These are phyloP conservation scores for Sarcophaga carnaria DNA, from an alignment of 2,888 invertebrate genomes.

Conservation along the genomic window DNA sequence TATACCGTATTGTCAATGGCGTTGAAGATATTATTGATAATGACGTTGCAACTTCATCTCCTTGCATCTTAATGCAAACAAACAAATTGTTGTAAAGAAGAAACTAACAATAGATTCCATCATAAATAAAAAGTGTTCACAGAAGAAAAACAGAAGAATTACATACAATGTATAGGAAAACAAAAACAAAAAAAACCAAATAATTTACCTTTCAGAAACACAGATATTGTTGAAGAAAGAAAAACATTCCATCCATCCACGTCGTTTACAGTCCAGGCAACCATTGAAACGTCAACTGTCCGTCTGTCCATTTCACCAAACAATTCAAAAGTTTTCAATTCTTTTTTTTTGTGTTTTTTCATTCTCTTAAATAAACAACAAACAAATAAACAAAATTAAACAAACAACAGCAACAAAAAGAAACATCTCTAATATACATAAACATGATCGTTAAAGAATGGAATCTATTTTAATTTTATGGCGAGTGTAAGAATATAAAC, in stretches of 20 bases:
- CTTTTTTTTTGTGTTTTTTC: neutral
- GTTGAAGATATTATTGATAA: slow-evolving; percentile 1
- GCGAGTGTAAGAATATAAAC: too few relatives aligned
- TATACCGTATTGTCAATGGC: neutral
- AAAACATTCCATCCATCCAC: slow-evolving; percentile 35
- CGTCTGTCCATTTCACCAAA: neutral
- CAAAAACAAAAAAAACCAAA: neutral
- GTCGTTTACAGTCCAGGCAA: neutral
- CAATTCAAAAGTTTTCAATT: slow-evolving; percentile 27
- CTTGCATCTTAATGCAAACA: neutral
- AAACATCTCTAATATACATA: slow-evolving; percentile 29
- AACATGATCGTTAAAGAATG: slow-evolving; percentile 29
- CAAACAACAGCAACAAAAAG: slow-evolving; percentile 21
- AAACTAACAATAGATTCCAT: slow-evolving; percentile 35
- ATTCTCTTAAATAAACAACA: slow-evolving; percentile 36
- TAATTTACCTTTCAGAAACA: slow-evolving; percentile 16
- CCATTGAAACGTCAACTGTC: slow-evolving; percentile 2
- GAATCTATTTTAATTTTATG: neutral
- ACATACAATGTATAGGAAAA: slow-evolving; percentile 27
- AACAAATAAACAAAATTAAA: slow-evolving; percentile 1
- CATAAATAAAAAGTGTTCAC: slow-evolving; percentile 18
- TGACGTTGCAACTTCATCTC: slow-evolving; percentile 42
- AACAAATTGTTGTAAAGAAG: slow-evolving; percentile 17
- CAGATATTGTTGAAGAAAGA: slow-evolving; percentile 25
- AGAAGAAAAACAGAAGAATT: neutral